Evolutionary conservation across 2,888 invertebrate genomes (phyloP).

Genomic region (Drosophila koepferae): DNA sequence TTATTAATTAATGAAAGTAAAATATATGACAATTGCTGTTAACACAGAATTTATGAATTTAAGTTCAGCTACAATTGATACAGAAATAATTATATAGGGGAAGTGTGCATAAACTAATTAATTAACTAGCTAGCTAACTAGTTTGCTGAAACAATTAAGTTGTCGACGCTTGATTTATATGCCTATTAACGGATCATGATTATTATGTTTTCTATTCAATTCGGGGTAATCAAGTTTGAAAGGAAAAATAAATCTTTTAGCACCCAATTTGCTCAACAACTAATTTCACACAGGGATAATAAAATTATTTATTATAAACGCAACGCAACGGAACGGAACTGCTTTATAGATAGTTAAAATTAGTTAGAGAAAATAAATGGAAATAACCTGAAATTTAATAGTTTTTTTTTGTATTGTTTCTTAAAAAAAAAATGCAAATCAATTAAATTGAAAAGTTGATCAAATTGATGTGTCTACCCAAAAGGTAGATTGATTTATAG

Average conservation of each 20-base stretch:
- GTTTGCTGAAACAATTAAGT: conserved; percentile 43
- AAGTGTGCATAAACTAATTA: conserved; percentile 16
- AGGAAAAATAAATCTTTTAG: conserved; percentile 3
- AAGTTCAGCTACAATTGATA: conserved; percentile 21
- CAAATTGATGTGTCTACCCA: conserved; percentile 51
- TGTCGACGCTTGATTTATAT: conserved; percentile 51
- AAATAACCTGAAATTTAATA: neutral
- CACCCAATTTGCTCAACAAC: conserved; percentile 1
- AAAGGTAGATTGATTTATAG: conserved; percentile 53
- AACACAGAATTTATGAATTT: conserved; percentile 11
- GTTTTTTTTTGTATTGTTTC: neutral
- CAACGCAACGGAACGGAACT: conserved; percentile 2
- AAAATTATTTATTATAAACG: conserved; percentile 15
- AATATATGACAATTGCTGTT: conserved; percentile 34
- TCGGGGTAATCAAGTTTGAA: conserved; percentile 9
- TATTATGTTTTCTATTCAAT: neutral
- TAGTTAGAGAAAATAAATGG: neutral
- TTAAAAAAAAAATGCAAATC: conserved; percentile 37
- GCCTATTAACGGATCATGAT: conserved; percentile 6
- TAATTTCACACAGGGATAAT: conserved; percentile 11
- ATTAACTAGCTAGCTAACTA: neutral
- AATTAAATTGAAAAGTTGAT: conserved; percentile 25
- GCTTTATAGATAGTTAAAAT: conserved; percentile 8
- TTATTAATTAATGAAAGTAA: conserved; percentile 2
- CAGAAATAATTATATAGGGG: conserved; percentile 26